Evolutionary conservation across 1,140 invertebrate species (phyloP).

Genomic region (Drosophila orena): DNA sequence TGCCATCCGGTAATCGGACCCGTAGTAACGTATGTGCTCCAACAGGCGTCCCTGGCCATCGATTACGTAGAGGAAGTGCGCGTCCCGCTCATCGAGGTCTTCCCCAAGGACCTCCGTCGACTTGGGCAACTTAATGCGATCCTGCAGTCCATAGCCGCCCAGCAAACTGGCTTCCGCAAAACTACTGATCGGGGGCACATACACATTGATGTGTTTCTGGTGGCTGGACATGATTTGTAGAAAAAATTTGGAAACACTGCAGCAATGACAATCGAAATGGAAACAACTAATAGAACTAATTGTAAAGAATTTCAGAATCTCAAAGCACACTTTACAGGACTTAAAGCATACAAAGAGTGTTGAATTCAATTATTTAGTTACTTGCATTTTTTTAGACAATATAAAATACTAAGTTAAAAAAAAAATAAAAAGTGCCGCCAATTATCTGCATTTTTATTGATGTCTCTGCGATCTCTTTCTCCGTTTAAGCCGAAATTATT

Average conservation of each 20-base stretch:
- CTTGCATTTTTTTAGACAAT: too few relatives aligned
- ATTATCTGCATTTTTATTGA: not conserved
- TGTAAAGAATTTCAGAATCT: too few relatives aligned
- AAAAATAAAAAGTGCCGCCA: too few relatives aligned
- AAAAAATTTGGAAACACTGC: not conserved
- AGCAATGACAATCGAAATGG: not conserved
- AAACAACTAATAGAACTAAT: too few relatives aligned
- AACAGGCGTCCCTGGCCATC: slow-evolving; percentile 38
- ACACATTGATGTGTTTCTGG: slow-evolving; percentile 36
- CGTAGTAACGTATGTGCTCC: slow-evolving; percentile 60
- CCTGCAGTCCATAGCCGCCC: slow-evolving; percentile 2
- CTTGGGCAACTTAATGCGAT: slow-evolving; percentile 19
- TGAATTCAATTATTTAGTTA: too few relatives aligned
- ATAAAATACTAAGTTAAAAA: too few relatives aligned
- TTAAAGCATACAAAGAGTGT: too few relatives aligned
- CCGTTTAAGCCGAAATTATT: slow-evolving; percentile 10
- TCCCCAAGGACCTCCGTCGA: not conserved
- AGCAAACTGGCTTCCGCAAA: slow-evolving; percentile 39
- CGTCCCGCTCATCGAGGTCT: slow-evolving; percentile 8
- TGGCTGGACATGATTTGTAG: not conserved
- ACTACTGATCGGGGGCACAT: slow-evolving; percentile 24
- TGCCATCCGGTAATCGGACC: slow-evolving; percentile 54
- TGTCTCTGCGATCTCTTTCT: not conserved
- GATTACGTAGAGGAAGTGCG: slow-evolving; percentile 47
- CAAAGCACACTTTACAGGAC: too few relatives aligned